A percentile compares a stretch with the other conserved stretches of the same genome.
phyloP scores from a whole-genome alignment of 2,888 invertebrate genomes.

The Crocallis elinguaria region DNA sequence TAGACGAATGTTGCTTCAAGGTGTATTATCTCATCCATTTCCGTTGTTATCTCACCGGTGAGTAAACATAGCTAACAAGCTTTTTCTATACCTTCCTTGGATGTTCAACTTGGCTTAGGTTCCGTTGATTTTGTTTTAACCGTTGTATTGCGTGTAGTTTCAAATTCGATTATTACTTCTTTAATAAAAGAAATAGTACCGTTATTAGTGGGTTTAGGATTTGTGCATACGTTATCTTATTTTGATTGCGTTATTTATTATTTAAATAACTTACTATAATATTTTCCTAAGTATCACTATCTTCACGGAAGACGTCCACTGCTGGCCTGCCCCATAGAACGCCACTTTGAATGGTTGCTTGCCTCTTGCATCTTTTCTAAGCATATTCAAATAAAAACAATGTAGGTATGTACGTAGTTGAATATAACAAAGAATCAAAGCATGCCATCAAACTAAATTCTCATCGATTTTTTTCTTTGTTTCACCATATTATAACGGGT shows the following conservation, averaged over 20 bases:
- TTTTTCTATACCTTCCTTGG: constrained; percentile 19
- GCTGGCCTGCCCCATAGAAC: too few relatives aligned
- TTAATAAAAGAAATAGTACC: too few relatives aligned
- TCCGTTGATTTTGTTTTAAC: background rate
- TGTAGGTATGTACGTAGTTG: background rate
- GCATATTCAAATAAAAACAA: too few relatives aligned
- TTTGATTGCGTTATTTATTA: too few relatives aligned
- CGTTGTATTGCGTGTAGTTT: background rate
- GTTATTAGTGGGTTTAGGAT: too few relatives aligned
- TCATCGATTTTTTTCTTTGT: background rate
- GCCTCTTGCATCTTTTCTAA: too few relatives aligned
- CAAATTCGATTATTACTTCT: too few relatives aligned
- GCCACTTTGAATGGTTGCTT: too few relatives aligned
- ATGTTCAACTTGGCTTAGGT: constrained; percentile 2
- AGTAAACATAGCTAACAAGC: constrained; percentile 18
- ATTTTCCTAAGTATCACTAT: too few relatives aligned
- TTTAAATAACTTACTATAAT: too few relatives aligned
- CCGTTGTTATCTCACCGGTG: constrained; percentile 59
- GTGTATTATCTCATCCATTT: constrained; percentile 60
- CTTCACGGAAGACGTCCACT: too few relatives aligned
- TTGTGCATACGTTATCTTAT: too few relatives aligned
- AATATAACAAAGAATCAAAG: background rate
- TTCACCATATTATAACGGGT: background rate
- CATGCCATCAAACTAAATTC: background rate
- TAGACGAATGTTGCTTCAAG: constrained; percentile 50